Conservation (phyloP, 2,113 vertebrate species). For the Takifugu bimaculatus region DNA sequence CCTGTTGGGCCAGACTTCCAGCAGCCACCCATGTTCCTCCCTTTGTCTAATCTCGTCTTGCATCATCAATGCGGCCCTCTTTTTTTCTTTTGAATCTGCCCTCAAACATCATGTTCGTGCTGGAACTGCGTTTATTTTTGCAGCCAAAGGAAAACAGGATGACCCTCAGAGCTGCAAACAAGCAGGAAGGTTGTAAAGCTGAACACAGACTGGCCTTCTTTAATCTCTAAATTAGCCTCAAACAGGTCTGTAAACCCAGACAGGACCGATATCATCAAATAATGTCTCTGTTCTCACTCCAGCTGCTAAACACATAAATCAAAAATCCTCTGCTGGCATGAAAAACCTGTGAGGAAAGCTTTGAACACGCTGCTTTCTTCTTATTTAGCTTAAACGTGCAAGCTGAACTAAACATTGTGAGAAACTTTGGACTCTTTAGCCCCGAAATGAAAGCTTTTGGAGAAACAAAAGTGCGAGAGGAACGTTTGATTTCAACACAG, state of each 20-base stretch:
- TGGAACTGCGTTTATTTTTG: too few relatives aligned
- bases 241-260: too few relatives aligned
- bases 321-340: background rate
- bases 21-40: background rate
- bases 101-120: background rate
- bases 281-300: conserved; percentile 5
- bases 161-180: too few relatives aligned
- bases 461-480: background rate
- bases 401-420: too few relatives aligned
- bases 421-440: background rate
- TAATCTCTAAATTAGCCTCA: too few relatives aligned
- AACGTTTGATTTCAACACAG: conserved; percentile 23
- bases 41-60: conserved; percentile 10
- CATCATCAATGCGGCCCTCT: conserved; percentile 4
- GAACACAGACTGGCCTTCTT: too few relatives aligned
- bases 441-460: too few relatives aligned
- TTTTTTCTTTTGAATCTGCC: background rate
- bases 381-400: too few relatives aligned
- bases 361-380: too few relatives aligned
- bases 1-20: conserved; percentile 11
- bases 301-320: conserved; percentile 1
- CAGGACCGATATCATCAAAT: background rate
- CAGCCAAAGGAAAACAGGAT: too few relatives aligned
- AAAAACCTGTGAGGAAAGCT: background rate
- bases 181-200: too few relatives aligned